Evolutionary conservation across 1,140 invertebrate species (phyloP), one percentile per base, ranked within the genome.

Genomic region (Medauroidea extradentata): DNA sequence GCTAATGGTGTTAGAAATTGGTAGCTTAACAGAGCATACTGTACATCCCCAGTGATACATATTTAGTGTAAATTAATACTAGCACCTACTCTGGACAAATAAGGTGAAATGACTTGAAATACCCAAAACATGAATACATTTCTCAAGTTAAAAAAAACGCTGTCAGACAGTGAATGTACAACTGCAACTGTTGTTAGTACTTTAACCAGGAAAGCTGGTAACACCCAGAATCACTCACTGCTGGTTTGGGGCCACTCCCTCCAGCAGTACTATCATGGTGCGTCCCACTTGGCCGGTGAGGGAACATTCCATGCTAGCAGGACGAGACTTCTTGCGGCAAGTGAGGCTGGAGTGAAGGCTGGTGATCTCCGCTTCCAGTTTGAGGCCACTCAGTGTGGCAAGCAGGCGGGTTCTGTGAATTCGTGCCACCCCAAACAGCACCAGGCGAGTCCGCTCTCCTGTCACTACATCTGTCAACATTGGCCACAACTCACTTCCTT

Each of bases 361-460:
- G 14, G 86, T 89, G 44, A 95, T 88, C 73, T 94, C 91, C 9
- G 91, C 91, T 71, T 96, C 92, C 25, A 96, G 77, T 73, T 97
- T 96, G 14, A 98, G 78, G 0, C 94, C 94, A 69, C 93, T 96
- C 1, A 98, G 75, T 3, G 94, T 93, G 0, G 95, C 95, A 58
- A 95, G 75, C 4, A 97, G 75, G 29, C 91, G 82, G 0, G 93
- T 94, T 56, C 91, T 83, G 65, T 94, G 90, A 50, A 97, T 93
- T 71, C 90, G 87, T 14, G 86, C 87, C n/a, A 91, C 87, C 2
- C 93, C 93, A 71, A 93, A 91, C 5, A 96, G 85, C n/a, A 91
- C 80, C 63, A 85, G 75, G 59, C 79, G 71, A 14, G 80, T 81
- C 46, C 78, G 67, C 65, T 81, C 80, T n/a, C 76, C 77, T 24